A percentile compares a stretch with the other conserved stretches of the same genome.
phyloP scores from a whole-genome alignment of 1,140 invertebrate species.

The Physella acuta region DNA sequence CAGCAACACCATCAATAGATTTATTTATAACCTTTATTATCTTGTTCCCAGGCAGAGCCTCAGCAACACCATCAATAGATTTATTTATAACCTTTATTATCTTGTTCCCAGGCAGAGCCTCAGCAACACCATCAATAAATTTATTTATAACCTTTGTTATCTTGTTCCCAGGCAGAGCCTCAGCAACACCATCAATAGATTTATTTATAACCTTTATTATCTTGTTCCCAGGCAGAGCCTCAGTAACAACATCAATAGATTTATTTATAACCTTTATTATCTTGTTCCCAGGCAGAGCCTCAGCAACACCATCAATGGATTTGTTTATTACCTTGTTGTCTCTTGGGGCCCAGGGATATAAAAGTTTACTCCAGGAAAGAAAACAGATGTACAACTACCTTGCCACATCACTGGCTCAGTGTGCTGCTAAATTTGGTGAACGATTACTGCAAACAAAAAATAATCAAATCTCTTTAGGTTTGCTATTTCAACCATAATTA shows the following conservation, averaged over 20 bases:
- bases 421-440: conserved; percentile 70
- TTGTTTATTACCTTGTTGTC: conserved; percentile 80
- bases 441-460: conserved; percentile 68
- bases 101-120: too few relatives aligned
- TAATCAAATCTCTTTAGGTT: conserved; percentile 79
- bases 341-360: conserved; percentile 72
- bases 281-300: conserved; percentile 68
- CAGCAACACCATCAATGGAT: conserved; percentile 74
- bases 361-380: conserved; percentile 68
- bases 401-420: conserved; percentile 64
- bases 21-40: too few relatives aligned
- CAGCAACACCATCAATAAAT: too few relatives aligned
- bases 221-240: neutral
- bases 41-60: too few relatives aligned
- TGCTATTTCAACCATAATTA: neutral
- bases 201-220: conserved; percentile 79
- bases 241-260: neutral
- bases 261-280: neutral
- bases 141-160: too few relatives aligned
- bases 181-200: conserved; percentile 74
- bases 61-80: too few relatives aligned
- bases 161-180: conserved; percentile 73
- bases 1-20: too few relatives aligned
- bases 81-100: too few relatives aligned
- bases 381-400: conserved; percentile 72